phyloP scores from a whole-genome alignment of 2,113 vertebrate species.

The Bos javanicus region DNA sequence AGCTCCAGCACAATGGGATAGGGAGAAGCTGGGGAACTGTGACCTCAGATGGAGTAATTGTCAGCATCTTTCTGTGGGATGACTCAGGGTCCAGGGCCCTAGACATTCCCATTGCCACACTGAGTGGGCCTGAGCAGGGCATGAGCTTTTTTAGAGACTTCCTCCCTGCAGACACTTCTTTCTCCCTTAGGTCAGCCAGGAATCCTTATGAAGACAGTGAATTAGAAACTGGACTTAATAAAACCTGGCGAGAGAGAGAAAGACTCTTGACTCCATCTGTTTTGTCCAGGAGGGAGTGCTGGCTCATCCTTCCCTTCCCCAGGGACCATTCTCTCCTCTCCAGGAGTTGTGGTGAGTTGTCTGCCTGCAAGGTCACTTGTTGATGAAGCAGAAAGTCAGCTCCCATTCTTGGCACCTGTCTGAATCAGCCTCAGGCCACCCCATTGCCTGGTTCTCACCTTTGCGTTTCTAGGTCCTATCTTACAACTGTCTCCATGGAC shows the following conservation, averaged over 20 bases:
- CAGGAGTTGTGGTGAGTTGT: not conserved
- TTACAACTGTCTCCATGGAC: slow-evolving; percentile 34
- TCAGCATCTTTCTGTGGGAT: not conserved
- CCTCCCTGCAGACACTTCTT: not conserved
- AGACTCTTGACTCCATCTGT: not conserved
- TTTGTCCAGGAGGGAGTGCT: not conserved
- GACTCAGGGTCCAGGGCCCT: no score
- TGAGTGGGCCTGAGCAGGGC: not conserved
- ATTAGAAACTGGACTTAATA: not conserved
- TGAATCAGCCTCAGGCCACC: not conserved
- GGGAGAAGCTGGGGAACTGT: no score
- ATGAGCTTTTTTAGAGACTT: not conserved
- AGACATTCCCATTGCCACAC: accelerated
- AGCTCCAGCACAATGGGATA: not conserved
- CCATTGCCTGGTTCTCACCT: not conserved
- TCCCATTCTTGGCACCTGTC: slow-evolving; percentile 9
- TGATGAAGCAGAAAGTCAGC: slow-evolving; percentile 39
- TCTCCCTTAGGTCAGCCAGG: not conserved
- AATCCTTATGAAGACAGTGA: not conserved
- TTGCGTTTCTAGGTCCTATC: not conserved
- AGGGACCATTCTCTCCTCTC: not conserved
- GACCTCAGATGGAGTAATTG: not conserved
- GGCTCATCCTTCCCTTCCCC: not conserved
- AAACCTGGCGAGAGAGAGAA: not conserved
- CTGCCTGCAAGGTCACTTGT: not conserved